These are phyloP conservation scores for Chymomyza amoena DNA, from an alignment of 2,888 invertebrate genomes.

Conservation along the genomic window DNA sequence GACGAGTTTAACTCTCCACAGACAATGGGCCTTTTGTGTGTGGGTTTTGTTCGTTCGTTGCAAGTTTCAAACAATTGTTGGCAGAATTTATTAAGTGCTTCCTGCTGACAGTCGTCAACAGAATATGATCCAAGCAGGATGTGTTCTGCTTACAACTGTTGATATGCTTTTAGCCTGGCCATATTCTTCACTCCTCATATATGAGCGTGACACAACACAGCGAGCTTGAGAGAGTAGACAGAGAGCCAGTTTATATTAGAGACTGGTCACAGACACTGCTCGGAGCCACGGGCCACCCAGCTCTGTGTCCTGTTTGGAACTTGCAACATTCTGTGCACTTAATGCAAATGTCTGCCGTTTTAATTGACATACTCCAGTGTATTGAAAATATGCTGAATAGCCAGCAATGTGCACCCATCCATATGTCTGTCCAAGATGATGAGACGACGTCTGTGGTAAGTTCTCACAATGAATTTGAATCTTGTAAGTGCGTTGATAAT, in stretches of 20 bases:
- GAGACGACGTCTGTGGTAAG: background rate
- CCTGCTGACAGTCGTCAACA: constrained; percentile 48
- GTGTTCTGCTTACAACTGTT: constrained; percentile 44
- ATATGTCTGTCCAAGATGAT: background rate
- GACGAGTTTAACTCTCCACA: background rate
- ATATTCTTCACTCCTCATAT: background rate
- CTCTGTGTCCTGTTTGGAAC: background rate
- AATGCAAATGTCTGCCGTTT: constrained; percentile 46
- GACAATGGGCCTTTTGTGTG: constrained; percentile 52
- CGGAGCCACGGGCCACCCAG: background rate
- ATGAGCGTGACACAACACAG: background rate
- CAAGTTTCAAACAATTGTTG: constrained; percentile 47
- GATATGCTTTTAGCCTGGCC: constrained; percentile 34
- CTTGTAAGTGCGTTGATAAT: background rate
- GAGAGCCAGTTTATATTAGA: background rate
- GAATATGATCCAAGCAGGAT: constrained; percentile 36
- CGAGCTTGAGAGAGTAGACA: too few relatives aligned
- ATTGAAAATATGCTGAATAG: constrained; percentile 18
- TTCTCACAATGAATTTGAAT: background rate
- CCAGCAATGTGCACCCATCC: background rate
- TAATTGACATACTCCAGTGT: constrained; percentile 41
- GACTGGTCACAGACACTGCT: background rate
- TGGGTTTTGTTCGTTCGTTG: constrained; percentile 24
- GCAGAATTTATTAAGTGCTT: constrained; percentile 69
- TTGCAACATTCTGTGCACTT: constrained; percentile 29